Evolutionary conservation across 2,888 invertebrate genomes (phyloP).

Genomic region (Xiphydria camelus): DNA sequence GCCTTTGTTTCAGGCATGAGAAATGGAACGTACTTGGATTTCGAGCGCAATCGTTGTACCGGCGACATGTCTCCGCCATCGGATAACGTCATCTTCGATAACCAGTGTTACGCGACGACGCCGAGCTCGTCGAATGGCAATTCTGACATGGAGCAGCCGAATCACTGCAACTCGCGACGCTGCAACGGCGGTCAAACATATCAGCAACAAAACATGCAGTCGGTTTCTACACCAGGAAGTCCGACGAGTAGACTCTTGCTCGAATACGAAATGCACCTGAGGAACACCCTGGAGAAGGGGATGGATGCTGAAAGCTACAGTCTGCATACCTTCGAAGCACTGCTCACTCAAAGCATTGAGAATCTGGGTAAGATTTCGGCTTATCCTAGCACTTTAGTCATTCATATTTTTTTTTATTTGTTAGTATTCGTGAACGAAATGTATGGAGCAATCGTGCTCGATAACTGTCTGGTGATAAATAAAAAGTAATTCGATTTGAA

Average conservation of each 20-base stretch:
- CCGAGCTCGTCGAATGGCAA: conserved; percentile 93
- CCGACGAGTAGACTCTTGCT: conserved; percentile 82
- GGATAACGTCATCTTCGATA: conserved; percentile 92
- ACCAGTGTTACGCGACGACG: conserved; percentile 93
- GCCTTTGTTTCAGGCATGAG: conserved; percentile 57
- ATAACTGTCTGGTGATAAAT: no score
- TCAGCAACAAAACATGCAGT: conserved; percentile 51
- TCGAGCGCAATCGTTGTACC: conserved; percentile 64
- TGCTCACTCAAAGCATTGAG: conserved; percentile 93
- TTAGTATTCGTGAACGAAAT: no score
- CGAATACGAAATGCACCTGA: conserved; percentile 92
- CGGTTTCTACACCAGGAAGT: conserved; percentile 72
- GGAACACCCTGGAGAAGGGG: conserved; percentile 90
- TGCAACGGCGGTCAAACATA: conserved; percentile 59
- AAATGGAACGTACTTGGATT: conserved; percentile 69
- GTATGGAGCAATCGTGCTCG: no score
- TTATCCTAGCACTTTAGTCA: neutral
- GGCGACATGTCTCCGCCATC: conserved; percentile 81
- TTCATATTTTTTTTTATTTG: conserved; percentile 6
- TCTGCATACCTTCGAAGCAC: conserved; percentile 89
- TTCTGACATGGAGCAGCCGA: conserved; percentile 79
- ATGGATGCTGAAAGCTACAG: conserved; percentile 96
- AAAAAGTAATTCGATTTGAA: no score
- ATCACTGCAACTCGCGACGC: conserved; percentile 61
- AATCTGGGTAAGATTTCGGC: conserved; percentile 86